Evolutionary conservation across 2,113 vertebrate species (phyloP).

Genomic region (Atlantisia rogersi): DNA sequence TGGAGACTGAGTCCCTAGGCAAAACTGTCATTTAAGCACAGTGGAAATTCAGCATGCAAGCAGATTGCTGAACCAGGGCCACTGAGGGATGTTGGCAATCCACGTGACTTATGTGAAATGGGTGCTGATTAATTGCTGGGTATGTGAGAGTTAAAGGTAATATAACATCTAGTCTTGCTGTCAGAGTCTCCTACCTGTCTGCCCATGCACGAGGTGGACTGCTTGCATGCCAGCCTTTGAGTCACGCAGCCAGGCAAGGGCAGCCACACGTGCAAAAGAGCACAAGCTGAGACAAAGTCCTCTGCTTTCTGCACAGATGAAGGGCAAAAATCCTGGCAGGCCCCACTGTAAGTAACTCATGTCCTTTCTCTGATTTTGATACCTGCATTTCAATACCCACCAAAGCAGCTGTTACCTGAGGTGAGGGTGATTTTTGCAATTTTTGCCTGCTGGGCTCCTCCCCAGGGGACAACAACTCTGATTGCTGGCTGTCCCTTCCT

Average conservation of each 20-base stretch:
- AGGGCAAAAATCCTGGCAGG: neutral
- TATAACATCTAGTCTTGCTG: slow-evolving; percentile 8
- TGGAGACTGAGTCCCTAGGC: neutral
- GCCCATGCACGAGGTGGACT: neutral
- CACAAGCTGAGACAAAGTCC: neutral
- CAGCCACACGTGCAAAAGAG: neutral
- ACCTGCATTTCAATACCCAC: neutral
- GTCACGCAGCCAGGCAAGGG: neutral
- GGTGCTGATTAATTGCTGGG: neutral
- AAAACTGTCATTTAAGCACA: neutral
- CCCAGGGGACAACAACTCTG: neutral
- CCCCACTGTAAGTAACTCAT: neutral
- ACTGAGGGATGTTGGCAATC: fast-evolving
- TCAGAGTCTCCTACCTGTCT: slow-evolving; percentile 20
- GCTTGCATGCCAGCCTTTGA: slow-evolving; percentile 4
- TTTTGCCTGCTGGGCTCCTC: neutral
- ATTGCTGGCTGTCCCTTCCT: neutral
- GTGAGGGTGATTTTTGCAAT: neutral
- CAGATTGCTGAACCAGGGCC: neutral
- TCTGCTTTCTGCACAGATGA: neutral
- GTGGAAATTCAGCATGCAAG: neutral
- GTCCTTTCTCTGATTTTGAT: neutral
- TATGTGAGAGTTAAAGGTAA: slow-evolving; percentile 13
- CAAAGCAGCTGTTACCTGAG: neutral
- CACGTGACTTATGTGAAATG: neutral